phyloP scores from a whole-genome alignment of 2,797 vertebrate genomes.

The Sebastes steindachneri region DNA sequence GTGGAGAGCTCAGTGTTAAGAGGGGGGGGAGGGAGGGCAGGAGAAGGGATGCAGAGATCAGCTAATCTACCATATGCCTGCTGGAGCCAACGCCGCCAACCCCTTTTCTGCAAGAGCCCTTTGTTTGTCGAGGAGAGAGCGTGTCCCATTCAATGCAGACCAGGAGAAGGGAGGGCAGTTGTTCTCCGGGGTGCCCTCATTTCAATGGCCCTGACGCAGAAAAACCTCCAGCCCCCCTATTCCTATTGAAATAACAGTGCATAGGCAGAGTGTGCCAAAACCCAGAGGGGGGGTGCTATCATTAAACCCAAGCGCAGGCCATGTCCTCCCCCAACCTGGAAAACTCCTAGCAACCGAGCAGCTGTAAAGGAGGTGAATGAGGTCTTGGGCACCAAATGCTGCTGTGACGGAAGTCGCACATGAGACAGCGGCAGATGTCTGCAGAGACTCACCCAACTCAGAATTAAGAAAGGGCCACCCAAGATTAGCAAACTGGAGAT shows the following conservation, averaged over 20 bases:
- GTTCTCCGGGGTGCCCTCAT: slow-evolving; percentile 62
- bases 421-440: slow-evolving; percentile 63
- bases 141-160: slow-evolving; percentile 75
- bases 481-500: slow-evolving; percentile 43
- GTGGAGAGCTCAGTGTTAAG: slow-evolving; percentile 4
- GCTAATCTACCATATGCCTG: slow-evolving; percentile 83
- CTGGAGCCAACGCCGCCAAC: slow-evolving; percentile 59
- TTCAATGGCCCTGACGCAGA: slow-evolving; percentile 59
- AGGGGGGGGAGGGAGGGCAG: not conserved
- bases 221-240: slow-evolving; percentile 31
- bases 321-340: slow-evolving; percentile 40
- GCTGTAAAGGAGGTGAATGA: slow-evolving; percentile 64
- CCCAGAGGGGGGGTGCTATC: slow-evolving; percentile 57
- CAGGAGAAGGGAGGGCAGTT: slow-evolving; percentile 34
- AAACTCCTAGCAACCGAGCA: slow-evolving; percentile 63
- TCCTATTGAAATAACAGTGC: slow-evolving; percentile 63
- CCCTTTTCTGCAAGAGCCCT: slow-evolving; percentile 64
- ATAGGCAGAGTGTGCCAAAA: slow-evolving; percentile 71
- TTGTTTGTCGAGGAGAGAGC: slow-evolving; percentile 77
- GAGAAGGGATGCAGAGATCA: slow-evolving; percentile 45
- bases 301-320: slow-evolving; percentile 24
- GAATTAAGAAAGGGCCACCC: slow-evolving; percentile 54
- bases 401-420: slow-evolving; percentile 61
- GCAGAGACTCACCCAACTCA: slow-evolving; percentile 37
- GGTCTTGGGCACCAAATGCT: slow-evolving; percentile 36